These are phyloP conservation scores for Brachionus rotundiformis DNA, from an alignment of 1,140 invertebrate genomes.

Conservation along the genomic window DNA sequence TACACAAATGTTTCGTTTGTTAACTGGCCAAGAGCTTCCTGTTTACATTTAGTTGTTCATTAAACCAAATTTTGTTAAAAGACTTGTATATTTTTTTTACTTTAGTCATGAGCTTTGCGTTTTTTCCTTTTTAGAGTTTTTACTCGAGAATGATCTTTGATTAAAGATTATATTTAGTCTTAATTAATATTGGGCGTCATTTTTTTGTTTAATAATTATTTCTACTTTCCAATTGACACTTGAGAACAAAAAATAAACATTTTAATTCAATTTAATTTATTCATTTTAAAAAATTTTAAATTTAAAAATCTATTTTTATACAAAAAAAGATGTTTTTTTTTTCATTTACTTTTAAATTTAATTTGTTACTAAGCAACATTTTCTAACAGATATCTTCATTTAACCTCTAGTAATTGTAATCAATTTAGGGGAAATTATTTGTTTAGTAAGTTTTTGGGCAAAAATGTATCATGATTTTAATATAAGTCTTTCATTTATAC, in stretches of 20 bases:
- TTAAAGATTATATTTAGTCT: background rate
- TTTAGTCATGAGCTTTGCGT: constrained; percentile 14
- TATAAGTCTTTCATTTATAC: background rate
- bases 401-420: background rate
- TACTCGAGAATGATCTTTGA: constrained; percentile 17
- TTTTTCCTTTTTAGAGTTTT: background rate
- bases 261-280: background rate
- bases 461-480: background rate
- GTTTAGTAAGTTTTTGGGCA: background rate
- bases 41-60: constrained; percentile 77
- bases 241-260: background rate
- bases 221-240: background rate
- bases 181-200: background rate
- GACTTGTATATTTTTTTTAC: background rate
- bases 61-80: constrained; percentile 10
- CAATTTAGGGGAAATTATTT: background rate
- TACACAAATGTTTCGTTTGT: constrained; percentile 96
- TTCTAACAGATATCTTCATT: background rate
- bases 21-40: constrained; percentile 97
- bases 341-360: background rate
- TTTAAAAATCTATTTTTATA: background rate
- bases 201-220: background rate
- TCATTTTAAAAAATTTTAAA: too few species aligned
- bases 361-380: background rate
- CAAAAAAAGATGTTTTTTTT: background rate